Conservation (phyloP, 2,888 invertebrate genomes). For the Meloe dianella region DNA sequence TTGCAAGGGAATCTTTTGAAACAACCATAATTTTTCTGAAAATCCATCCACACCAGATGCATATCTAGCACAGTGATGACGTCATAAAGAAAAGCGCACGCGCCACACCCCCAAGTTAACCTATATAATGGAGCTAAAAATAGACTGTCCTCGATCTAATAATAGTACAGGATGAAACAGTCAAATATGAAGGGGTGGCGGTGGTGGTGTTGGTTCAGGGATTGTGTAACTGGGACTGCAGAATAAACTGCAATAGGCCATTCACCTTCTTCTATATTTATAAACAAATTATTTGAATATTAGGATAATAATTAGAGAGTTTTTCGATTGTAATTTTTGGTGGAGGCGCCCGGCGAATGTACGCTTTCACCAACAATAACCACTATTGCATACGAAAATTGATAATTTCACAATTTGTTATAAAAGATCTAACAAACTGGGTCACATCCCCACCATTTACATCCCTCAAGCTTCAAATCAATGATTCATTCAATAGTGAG, state of each 20-base stretch:
- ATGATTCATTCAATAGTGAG: slow-evolving; percentile 42
- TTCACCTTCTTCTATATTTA: slow-evolving; percentile 15
- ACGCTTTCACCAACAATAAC: neutral
- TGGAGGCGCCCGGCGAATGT: slow-evolving; percentile 4
- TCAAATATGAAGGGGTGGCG: slow-evolving; percentile 29
- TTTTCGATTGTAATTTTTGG: slow-evolving; percentile 17
- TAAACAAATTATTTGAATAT: slow-evolving; percentile 13
- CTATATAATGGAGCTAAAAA: slow-evolving; percentile 58
- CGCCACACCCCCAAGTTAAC: slow-evolving; percentile 53
- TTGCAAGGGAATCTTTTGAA: neutral
- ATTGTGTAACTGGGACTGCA: neutral
- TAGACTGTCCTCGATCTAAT: slow-evolving; percentile 60
- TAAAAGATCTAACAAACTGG: slow-evolving; percentile 28
- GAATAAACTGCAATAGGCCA: slow-evolving; percentile 22
- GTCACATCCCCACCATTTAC: slow-evolving; percentile 33
- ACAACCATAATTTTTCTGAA: slow-evolving; percentile 12
- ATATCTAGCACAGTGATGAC: slow-evolving; percentile 58
- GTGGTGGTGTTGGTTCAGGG: neutral
- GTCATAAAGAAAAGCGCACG: slow-evolving; percentile 56
- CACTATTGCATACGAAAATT: neutral
- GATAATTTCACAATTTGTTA: slow-evolving; percentile 18
- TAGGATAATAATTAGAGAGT: no score
- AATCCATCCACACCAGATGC: slow-evolving; percentile 32
- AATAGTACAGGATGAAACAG: slow-evolving; percentile 57
- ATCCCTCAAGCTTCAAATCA: slow-evolving; percentile 31